These are phyloP conservation scores for Homalodisca vitripennis DNA, from an alignment of 1,140 invertebrate genomes.

Conservation along the genomic window DNA sequence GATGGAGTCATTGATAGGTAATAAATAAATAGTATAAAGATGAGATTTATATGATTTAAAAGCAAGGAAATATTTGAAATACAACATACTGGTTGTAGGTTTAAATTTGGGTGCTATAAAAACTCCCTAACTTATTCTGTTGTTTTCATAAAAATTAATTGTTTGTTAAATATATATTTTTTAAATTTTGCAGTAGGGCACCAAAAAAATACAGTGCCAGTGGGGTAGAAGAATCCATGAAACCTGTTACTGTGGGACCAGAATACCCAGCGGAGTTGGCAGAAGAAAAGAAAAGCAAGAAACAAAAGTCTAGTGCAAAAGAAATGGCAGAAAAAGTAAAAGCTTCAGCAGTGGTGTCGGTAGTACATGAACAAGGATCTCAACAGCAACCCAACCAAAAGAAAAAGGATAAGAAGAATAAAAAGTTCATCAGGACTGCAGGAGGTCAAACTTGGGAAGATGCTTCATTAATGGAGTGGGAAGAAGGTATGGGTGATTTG, in stretches of 20 bases:
- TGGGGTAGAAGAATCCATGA: slow-evolving; percentile 31
- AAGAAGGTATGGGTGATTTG: slow-evolving; percentile 71
- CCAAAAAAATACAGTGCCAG: slow-evolving; percentile 44
- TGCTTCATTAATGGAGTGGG: slow-evolving; percentile 86
- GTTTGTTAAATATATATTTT: not conserved
- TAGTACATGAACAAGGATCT: slow-evolving; percentile 27
- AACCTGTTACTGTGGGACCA: slow-evolving; percentile 22
- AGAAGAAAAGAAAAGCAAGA: slow-evolving; percentile 35
- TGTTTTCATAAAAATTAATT: not conserved
- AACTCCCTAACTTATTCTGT: too few relatives aligned
- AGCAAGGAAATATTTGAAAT: too few relatives aligned
- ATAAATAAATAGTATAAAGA: too few relatives aligned
- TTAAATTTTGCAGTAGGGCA: slow-evolving; percentile 41
- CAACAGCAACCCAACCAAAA: slow-evolving; percentile 40
- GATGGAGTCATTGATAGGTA: too few relatives aligned
- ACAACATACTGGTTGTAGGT: too few relatives aligned
- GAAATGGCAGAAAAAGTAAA: slow-evolving; percentile 39
- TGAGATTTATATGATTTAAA: too few relatives aligned
- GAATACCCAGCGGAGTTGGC: slow-evolving; percentile 27
- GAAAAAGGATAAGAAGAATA: slow-evolving; percentile 54
- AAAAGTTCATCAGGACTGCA: slow-evolving; percentile 75
- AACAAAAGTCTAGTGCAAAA: slow-evolving; percentile 29
- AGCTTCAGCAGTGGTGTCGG: slow-evolving; percentile 30
- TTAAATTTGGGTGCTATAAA: too few relatives aligned
- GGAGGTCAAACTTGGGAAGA: slow-evolving; percentile 96